phyloP scores from a whole-genome alignment of 92 coral and sea anemone genomes.

The Epizoanthus fatuus region DNA sequence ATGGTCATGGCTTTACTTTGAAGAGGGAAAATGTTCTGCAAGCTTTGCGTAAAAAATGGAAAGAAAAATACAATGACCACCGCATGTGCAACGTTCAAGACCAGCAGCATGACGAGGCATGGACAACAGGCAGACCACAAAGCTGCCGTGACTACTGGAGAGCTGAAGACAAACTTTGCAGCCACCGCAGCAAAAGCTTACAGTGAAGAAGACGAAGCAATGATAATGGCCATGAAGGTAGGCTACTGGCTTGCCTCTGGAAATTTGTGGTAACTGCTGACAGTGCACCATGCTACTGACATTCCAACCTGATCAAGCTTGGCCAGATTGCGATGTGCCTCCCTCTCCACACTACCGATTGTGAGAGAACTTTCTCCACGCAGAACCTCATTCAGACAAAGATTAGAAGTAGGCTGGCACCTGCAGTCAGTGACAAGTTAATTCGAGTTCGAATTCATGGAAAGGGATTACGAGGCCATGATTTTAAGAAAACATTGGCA shows the following conservation, averaged over 20 bases:
- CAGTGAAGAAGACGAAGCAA: constrained; percentile 12
- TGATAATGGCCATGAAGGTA: constrained; percentile 15
- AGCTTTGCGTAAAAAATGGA: constrained; percentile 35
- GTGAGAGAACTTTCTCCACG: not conserved
- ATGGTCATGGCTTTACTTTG: constrained; percentile 57
- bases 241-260: not conserved
- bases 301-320: not conserved
- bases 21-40: constrained; percentile 55
- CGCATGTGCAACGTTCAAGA: constrained; percentile 1
- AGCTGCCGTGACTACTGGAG: not conserved
- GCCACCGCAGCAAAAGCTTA: constrained; percentile 5
- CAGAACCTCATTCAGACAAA: not conserved
- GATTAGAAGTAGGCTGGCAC: constrained; percentile 27
- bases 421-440: not conserved
- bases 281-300: constrained; percentile 13
- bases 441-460: not conserved
- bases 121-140: constrained; percentile 28
- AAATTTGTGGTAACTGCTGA: not conserved
- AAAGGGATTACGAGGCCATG: not conserved
- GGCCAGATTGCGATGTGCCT: constrained; percentile 20
- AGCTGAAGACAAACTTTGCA: not conserved
- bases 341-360: constrained; percentile 16
- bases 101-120: not conserved
- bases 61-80: constrained; percentile 54
- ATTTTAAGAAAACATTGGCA: too few relatives aligned